phyloP scores from a whole-genome alignment of 1,140 invertebrate species.

The Diplogasteroides magnus region DNA sequence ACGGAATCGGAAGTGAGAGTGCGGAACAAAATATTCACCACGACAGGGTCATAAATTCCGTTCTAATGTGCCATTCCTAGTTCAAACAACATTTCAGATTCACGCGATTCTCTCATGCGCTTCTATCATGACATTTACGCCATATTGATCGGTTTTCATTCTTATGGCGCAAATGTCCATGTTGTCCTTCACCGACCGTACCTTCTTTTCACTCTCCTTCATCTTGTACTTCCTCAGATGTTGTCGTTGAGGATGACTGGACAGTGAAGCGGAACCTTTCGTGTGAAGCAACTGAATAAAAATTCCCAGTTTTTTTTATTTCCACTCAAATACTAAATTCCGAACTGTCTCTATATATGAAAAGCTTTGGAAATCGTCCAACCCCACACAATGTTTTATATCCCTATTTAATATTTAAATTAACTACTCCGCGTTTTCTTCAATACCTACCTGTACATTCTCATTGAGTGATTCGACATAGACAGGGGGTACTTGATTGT shows the following conservation, averaged over 20 bases:
- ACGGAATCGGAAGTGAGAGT: not conserved
- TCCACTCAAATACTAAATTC: not conserved
- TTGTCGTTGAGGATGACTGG: conserved; percentile 31
- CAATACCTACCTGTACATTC: conserved; percentile 25
- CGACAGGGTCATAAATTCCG: not conserved
- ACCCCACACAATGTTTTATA: too few species aligned
- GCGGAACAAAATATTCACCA: not conserved
- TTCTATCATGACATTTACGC: not conserved
- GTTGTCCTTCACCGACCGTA: not conserved
- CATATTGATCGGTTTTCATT: not conserved
- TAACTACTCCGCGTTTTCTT: too few species aligned
- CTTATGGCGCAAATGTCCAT: not conserved
- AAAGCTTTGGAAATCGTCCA: too few species aligned
- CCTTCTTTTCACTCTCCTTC: conserved; percentile 23
- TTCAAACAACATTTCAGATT: not conserved
- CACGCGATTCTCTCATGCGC: not conserved
- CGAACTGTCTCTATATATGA: too few species aligned
- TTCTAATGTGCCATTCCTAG: not conserved
- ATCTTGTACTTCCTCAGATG: conserved; percentile 30
- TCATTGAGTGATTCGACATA: conserved; percentile 35
- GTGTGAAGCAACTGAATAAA: conserved; percentile 24
- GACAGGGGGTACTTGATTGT: conserved; percentile 38
- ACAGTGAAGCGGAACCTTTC: conserved; percentile 16
- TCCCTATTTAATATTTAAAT: too few species aligned
- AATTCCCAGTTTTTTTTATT: not conserved